These are phyloP conservation scores for Cryptotermes secundus DNA, from an alignment of 1,140 invertebrate species.

Conservation along the genomic window DNA sequence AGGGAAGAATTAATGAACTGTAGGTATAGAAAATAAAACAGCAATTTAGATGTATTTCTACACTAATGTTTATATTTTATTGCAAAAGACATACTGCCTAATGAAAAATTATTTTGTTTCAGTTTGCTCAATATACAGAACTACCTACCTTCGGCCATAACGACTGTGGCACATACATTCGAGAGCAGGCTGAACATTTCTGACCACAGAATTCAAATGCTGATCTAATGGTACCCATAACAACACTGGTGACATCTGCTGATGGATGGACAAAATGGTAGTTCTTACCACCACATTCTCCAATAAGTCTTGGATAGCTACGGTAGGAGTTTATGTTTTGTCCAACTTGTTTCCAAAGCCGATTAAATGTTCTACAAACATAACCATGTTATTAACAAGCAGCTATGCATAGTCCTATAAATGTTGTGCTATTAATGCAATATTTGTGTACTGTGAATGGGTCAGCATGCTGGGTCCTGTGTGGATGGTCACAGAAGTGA, in stretches of 20 bases:
- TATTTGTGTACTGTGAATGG: too few species aligned
- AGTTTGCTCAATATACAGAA: neutral
- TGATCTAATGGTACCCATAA: slow-evolving; percentile 82
- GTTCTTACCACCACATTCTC: slow-evolving; percentile 99
- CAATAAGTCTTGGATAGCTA: slow-evolving; percentile 91
- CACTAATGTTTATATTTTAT: too few species aligned
- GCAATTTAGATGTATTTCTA: too few species aligned
- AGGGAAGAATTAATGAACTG: too few species aligned
- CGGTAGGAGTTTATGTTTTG: slow-evolving; percentile 82
- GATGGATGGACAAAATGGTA: slow-evolving; percentile 95
- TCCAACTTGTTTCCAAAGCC: slow-evolving; percentile 91
- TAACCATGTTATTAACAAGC: neutral
- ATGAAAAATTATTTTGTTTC: too few species aligned
- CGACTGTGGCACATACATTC: slow-evolving; percentile 92
- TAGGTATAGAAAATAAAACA: too few species aligned
- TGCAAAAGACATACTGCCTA: too few species aligned
- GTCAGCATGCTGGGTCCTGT: too few species aligned
- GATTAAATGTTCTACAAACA: slow-evolving; percentile 80
- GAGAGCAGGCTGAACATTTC: slow-evolving; percentile 97
- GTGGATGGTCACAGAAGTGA: too few species aligned
- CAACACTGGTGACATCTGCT: slow-evolving; percentile 82
- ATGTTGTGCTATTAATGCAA: too few species aligned
- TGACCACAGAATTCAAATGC: slow-evolving; percentile 97
- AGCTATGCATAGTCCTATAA: neutral
- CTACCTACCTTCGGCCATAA: slow-evolving; percentile 74